A percentile compares a stretch with the other conserved stretches of the same genome.
Conservation (phyloP, 35 echinoderm and acorn worm genomes). For the Eucidaris tribuloides region DNA sequence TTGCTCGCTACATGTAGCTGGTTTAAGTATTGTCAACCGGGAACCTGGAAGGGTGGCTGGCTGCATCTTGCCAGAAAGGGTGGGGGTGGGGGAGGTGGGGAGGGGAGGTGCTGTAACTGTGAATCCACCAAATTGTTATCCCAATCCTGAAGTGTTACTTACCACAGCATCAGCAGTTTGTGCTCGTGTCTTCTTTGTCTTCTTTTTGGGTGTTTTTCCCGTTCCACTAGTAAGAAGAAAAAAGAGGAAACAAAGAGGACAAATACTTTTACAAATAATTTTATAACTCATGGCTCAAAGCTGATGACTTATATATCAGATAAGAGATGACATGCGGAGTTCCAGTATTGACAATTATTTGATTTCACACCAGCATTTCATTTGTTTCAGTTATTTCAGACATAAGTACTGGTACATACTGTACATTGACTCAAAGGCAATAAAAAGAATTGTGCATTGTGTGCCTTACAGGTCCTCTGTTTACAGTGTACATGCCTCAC, state of each 20-base stretch:
- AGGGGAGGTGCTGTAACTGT: not conserved
- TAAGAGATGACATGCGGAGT: not conserved
- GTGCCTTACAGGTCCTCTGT: too few species aligned
- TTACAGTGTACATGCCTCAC: too few species aligned
- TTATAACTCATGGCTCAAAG: not conserved
- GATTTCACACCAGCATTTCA: not conserved
- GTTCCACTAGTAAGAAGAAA: constrained; percentile 4
- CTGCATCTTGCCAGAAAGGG: not conserved
- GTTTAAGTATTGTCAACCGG: not conserved
- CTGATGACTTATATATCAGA: not conserved
- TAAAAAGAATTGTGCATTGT: too few species aligned
- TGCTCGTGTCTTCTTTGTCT: constrained; percentile 35
- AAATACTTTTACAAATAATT: not conserved
- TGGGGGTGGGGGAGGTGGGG: not conserved
- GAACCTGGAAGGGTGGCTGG: not conserved
- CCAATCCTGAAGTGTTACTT: not conserved
- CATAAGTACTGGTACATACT: not conserved
- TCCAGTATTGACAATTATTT: not conserved
- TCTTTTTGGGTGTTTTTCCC: constrained; percentile 33
- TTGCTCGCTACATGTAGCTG: not conserved
- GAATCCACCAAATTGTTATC: not conserved
- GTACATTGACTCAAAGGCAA: too few species aligned
- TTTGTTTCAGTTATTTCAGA: not conserved
- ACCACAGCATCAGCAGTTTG: constrained; percentile 50
- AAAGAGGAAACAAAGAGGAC: not conserved